Evolutionary conservation across 1,140 invertebrate genomes (phyloP), one percentile per base, ranked within the genome.

Genomic region (Drosophila navojoa): DNA sequence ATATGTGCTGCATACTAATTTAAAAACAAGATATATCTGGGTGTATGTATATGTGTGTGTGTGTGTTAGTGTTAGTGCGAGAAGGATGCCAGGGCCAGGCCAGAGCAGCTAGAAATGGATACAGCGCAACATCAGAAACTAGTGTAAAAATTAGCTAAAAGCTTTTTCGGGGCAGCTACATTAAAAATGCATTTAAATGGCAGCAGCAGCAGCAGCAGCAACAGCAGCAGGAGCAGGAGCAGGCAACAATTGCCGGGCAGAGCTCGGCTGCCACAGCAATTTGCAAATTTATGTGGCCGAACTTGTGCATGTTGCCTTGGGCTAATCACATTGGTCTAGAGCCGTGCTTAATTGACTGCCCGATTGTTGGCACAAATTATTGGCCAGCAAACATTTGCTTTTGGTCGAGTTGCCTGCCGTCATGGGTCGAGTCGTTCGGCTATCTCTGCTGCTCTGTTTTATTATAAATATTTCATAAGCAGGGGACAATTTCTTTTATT

Each of bases 141-240:
- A 60, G 64, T 54, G 58, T 49, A 77, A 89, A 89, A 89, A 89
- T 89, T 89, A 89, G 84, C 84, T 89, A 89, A 89, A 89, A 89
- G 84, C 84, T 89, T 89, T 58, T 89, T 89, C 72, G 62, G 71
- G 74, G 73, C 77, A 84, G 63, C 66, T 59, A 50, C 77, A 89
- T 89, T 89, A 89, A 89, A 89, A 85, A 89, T 89, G 85, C 84
- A 89, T 89, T 90, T 81, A 80, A 89, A 90, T 87, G 78, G 60
- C 70, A 47, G 32, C 38, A 66, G 52, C 55, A 38, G 59, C 44
- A 74, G 40, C 75, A 74, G 32, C 10, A 11, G 57, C 32, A 47
- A n/a, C 10, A 11, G 57, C 32, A 63, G 42, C 16, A 10, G 13
- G 19, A 22, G 45, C 35, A 47, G 13, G 19, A 42, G 15, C 10